A percentile compares a stretch with the other conserved stretches of the same genome.
These are phyloP conservation scores for Myioborus miniatus DNA, from an alignment of 2,797 vertebrate species.

Conservation along the genomic window DNA sequence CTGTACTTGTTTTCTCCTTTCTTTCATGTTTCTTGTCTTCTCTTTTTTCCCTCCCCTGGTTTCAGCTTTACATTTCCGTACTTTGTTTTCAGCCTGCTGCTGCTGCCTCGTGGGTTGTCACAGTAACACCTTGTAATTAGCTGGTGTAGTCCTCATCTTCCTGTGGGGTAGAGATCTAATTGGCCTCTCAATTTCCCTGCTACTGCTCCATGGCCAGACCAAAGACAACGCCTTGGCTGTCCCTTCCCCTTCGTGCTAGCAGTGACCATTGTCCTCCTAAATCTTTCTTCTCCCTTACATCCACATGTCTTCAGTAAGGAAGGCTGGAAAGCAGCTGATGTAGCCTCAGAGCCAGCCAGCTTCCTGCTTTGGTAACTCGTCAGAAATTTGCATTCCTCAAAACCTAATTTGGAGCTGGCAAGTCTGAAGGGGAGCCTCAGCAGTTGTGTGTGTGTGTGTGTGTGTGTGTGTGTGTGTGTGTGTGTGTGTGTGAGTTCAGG, in stretches of 20 bases:
- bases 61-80: background rate
- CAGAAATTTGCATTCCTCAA: background rate
- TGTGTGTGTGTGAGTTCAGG: background rate
- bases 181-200: background rate
- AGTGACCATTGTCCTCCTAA: background rate
- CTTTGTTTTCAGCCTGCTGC: background rate
- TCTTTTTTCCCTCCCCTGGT: background rate
- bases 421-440: background rate
- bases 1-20: background rate
- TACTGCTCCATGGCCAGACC: background rate
- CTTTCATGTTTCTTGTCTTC: background rate
- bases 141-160: fast-evolving
- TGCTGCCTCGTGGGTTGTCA: background rate
- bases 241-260: background rate
- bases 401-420: background rate
- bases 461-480: no score
- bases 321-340: background rate
- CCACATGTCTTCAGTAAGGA: background rate
- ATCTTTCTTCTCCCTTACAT: background rate
- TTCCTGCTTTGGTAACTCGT: background rate
- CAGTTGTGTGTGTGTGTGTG: no score
- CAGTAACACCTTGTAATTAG: slow-evolving; percentile 15
- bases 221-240: background rate
- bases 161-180: background rate
- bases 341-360: background rate